Base-by-base conservation (phyloP, 2,888 invertebrate species). In the Herminia tarsipennalis region DNA sequence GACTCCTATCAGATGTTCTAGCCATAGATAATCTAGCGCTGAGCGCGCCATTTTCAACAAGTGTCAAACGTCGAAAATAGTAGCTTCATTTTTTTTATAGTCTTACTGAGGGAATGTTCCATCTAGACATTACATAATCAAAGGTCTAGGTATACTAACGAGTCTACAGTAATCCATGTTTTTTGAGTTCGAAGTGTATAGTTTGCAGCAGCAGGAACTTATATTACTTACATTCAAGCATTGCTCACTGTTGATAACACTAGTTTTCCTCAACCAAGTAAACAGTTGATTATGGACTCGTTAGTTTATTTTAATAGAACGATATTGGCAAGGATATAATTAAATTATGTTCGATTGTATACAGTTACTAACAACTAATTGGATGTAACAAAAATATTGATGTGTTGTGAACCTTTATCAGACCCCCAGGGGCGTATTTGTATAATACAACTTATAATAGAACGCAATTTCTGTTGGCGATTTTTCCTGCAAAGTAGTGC, bases 281-380 rank as follows among this genome's bases (percentile, higher is more conserved):
- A 79, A 79, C 78, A 78, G 72, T 66, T 76, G 70, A 76, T 79
- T 76, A 78, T 59, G 56, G 64, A 56, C 65, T 73, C 56, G 66
- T 76, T 74, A 73, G 56, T 52, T 60, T 60, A 63, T 63, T 64
- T 66, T 60, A 65, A 55, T 52, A 8, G 34, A 52, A 47, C 39
- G 36, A 16, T 63, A 66, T 59, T 54, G 27, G 14, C 3, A 45
- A 48, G 58, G 45, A 56, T 66, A 66, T 52, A 56, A 59, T 65
- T 59, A 59, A 42, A 35, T 41, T 22, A 29, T 14, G 51, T 36
- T 50, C 32, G 29, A 48, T 46, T 32, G 44, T 44, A 43, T 44
- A 43, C 14, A 48, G 40, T 56, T 59, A 29, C 17, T 36, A 36
- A 54, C 14, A 45, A 59, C 50, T 62, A 62, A 66, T 62, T 66